These are phyloP conservation scores for Portevinia maculata DNA, from an alignment of 2,888 invertebrate genomes.

Conservation along the genomic window DNA sequence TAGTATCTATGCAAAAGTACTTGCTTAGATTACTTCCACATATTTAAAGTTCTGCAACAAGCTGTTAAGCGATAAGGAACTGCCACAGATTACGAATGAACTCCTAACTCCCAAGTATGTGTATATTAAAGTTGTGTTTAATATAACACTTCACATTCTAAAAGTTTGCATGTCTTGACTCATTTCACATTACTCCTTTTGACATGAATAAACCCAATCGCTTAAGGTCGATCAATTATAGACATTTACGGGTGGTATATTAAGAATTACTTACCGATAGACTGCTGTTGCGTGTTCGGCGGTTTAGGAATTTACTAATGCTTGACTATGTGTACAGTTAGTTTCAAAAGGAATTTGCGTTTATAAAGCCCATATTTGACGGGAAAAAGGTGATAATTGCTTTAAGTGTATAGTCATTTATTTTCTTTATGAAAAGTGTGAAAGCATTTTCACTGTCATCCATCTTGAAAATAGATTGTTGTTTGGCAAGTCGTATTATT, in stretches of 20 bases:
- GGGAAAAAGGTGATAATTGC: slow-evolving; percentile 11
- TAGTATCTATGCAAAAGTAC: too few relatives aligned
- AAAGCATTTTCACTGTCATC: slow-evolving; percentile 8
- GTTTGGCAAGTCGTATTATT: background rate
- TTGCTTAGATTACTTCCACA: too few relatives aligned
- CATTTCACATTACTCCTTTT: background rate
- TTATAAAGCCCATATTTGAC: too few relatives aligned
- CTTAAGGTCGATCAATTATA: slow-evolving; percentile 26
- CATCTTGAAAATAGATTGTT: slow-evolving; percentile 1
- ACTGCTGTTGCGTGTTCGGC: slow-evolving; percentile 12
- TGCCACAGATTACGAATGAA: too few relatives aligned
- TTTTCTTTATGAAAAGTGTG: background rate
- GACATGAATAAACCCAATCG: slow-evolving; percentile 11
- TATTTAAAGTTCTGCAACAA: too few relatives aligned
- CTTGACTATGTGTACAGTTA: background rate
- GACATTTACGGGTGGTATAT: background rate
- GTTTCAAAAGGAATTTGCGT: background rate
- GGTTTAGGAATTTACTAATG: slow-evolving; percentile 34
- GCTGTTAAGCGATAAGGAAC: too few relatives aligned
- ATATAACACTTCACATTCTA: background rate
- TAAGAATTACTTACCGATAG: slow-evolving; percentile 15
- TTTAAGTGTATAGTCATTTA: background rate
- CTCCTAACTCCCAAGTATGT: too few relatives aligned
- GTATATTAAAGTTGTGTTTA: too few relatives aligned
- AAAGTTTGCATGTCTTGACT: slow-evolving; percentile 3